Conservation (phyloP, 1,140 invertebrate species). For the Oreohelix idahoensis region DNA sequence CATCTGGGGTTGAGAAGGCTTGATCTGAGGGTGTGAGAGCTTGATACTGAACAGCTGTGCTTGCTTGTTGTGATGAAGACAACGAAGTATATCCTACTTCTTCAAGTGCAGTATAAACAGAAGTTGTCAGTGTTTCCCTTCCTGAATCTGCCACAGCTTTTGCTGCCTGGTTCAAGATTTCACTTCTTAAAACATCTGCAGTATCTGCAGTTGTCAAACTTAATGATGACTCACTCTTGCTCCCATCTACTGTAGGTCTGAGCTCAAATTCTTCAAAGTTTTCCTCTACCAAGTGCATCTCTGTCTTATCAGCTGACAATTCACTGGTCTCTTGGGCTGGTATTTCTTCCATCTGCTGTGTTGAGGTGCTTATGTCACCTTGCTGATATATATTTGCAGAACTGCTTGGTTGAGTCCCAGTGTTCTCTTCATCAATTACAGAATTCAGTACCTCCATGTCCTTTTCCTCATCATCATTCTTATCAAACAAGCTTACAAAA, state of each 20-base stretch:
- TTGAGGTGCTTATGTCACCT: neutral
- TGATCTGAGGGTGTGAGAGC: neutral
- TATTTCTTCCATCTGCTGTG: neutral
- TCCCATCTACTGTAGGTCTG: neutral
- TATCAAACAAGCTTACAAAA: neutral
- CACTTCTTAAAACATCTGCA: neutral
- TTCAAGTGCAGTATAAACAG: neutral
- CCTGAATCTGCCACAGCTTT: neutral
- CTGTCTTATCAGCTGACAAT: neutral
- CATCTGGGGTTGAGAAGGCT: neutral
- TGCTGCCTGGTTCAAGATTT: neutral
- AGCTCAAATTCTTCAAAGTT: neutral
- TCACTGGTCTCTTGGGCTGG: neutral
- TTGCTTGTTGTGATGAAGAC: neutral
- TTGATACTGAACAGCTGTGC: neutral
- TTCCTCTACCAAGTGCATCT: neutral
- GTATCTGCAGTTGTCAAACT: neutral
- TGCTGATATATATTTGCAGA: neutral
- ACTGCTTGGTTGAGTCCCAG: neutral
- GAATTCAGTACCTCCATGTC: neutral
- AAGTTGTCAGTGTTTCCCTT: neutral
- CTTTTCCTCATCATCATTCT: constrained; percentile 15
- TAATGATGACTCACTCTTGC: neutral
- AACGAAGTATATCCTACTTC: neutral
- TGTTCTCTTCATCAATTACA: neutral